These are phyloP conservation scores for Coelogynopora nodosa DNA, from an alignment of 2,888 invertebrate genomes.

Conservation along the genomic window DNA sequence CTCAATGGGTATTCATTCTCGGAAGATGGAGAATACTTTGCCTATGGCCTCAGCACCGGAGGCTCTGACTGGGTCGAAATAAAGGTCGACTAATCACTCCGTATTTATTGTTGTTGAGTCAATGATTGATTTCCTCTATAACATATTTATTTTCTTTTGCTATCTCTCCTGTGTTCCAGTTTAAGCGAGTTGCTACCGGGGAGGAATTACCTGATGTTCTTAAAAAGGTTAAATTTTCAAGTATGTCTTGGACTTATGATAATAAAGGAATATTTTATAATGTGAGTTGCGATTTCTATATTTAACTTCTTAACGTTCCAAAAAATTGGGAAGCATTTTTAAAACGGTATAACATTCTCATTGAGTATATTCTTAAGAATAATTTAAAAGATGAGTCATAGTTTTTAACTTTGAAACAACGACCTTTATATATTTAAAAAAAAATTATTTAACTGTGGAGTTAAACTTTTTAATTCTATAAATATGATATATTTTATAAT, in stretches of 20 bases:
- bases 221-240: constrained; percentile 83
- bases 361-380: no score
- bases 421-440: no score
- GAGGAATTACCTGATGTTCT: constrained; percentile 83
- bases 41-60: constrained; percentile 83
- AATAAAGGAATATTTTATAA: constrained; percentile 88
- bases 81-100: constrained; percentile 55
- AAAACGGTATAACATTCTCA: no score
- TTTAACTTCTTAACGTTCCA: neutral
- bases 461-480: no score
- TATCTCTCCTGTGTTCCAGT: constrained; percentile 53
- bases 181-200: constrained; percentile 65
- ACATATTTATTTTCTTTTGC: no score
- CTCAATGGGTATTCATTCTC: constrained; percentile 64
- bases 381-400: no score
- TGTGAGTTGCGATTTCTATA: constrained; percentile 54
- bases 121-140: no score
- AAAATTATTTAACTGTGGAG: no score
- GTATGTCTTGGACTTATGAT: constrained; percentile 89
- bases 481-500: no score
- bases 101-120: no score
- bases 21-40: constrained; percentile 81
- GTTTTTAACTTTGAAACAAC: no score
- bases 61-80: constrained; percentile 96
- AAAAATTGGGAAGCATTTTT: neutral